Percentiles rank a stretch among this genome's conserved stretches.
phyloP scores from a whole-genome alignment of 2,113 vertebrate genomes.

The Phrynosoma platyrhinos region DNA sequence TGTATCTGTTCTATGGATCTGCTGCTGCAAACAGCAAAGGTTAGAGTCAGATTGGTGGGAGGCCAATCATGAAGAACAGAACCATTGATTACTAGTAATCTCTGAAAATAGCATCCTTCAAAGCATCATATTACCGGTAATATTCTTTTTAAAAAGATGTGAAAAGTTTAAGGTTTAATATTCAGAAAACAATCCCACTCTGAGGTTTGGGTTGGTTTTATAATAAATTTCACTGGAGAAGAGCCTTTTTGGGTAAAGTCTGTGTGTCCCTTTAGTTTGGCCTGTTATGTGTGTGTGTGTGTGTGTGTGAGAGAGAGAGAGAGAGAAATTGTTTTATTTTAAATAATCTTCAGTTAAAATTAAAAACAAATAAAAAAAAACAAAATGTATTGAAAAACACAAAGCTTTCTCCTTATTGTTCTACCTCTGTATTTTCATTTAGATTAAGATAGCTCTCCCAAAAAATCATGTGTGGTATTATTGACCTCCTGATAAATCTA shows the following conservation, averaged over 20 bases:
- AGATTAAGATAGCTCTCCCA: constrained; percentile 24
- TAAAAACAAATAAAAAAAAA: constrained; percentile 14
- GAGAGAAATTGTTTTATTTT: neutral
- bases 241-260: neutral
- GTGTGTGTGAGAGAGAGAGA: neutral
- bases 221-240: neutral
- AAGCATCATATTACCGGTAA: no score
- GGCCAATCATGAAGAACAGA: neutral
- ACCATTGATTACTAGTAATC: neutral
- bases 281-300: neutral
- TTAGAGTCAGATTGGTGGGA: no score
- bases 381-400: neutral
- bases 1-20: neutral
- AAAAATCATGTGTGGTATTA: constrained; percentile 13
- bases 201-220: neutral
- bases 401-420: constrained; percentile 9
- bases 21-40: neutral
- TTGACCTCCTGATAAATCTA: constrained; percentile 34
- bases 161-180: no score
- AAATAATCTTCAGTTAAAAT: constrained; percentile 1
- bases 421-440: constrained; percentile 5
- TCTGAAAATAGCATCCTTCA: no score
- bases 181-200: neutral
- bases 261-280: neutral
- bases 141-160: no score